Evolutionary conservation across 2,888 invertebrate genomes (phyloP).

Genomic region (Clepsis dumicolana): DNA sequence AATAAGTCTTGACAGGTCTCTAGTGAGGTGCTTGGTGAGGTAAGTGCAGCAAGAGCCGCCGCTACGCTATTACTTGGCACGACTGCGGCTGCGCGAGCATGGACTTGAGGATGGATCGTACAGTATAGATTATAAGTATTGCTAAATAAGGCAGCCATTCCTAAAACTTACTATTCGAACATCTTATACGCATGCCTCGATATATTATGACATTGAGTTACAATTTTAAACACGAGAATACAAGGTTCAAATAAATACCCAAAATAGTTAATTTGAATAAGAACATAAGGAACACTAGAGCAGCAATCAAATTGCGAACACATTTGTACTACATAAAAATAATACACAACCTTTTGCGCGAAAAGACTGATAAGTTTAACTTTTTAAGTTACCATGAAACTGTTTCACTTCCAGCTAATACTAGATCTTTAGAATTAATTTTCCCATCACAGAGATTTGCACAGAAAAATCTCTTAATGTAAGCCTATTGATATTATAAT

Average conservation of each 20-base stretch:
- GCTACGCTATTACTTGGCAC: conserved; percentile 83
- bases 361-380: conserved; percentile 85
- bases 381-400: conserved; percentile 77
- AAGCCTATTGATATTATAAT: conserved; percentile 81
- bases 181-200: conserved; percentile 68
- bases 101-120: conserved; percentile 66
- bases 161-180: conserved; percentile 68
- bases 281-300: conserved; percentile 84
- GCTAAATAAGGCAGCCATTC: conserved; percentile 78
- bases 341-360: conserved; percentile 86
- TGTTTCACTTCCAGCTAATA: conserved; percentile 78
- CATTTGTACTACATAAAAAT: conserved; percentile 86
- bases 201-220: conserved; percentile 64
- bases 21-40: conserved; percentile 82
- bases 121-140: conserved; percentile 65
- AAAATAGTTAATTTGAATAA: conserved; percentile 76
- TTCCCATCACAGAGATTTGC: conserved; percentile 84
- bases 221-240: conserved; percentile 68
- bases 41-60: conserved; percentile 62
- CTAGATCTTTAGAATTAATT: conserved; percentile 82
- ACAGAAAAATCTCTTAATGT: conserved; percentile 74
- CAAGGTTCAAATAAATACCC: conserved; percentile 80
- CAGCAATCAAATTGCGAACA: conserved; percentile 86
- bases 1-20: conserved; percentile 66
- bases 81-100: conserved; percentile 51